phyloP scores from a whole-genome alignment of 1,140 invertebrate genomes.

The Drosophila bocki region DNA sequence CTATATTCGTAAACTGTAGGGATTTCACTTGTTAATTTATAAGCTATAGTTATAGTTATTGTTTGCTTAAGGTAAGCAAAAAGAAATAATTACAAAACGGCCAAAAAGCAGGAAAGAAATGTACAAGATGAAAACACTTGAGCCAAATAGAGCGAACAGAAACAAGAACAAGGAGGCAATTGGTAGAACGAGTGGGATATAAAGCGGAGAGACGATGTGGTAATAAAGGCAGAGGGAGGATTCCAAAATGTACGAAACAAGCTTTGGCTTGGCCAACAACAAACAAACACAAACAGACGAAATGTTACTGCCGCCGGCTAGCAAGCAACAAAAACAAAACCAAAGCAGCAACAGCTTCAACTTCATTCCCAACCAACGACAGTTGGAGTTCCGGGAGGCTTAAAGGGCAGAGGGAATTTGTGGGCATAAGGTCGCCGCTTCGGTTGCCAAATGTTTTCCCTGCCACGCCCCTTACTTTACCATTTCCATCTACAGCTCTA shows the following conservation, averaged over 20 bases:
- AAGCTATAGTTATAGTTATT: background rate
- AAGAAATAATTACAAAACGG: constrained; percentile 20
- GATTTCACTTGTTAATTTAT: background rate
- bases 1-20: background rate
- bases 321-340: constrained; percentile 16
- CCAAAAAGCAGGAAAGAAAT: constrained; percentile 7
- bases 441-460: constrained; percentile 52
- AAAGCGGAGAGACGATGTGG: background rate
- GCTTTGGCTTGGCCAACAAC: constrained; percentile 44
- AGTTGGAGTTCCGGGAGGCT: constrained; percentile 8
- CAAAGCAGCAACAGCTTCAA: constrained; percentile 34
- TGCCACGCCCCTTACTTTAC: constrained; percentile 13
- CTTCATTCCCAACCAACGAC: constrained; percentile 34
- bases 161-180: constrained; percentile 36
- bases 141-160: constrained; percentile 44
- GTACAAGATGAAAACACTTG: constrained; percentile 43
- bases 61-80: background rate
- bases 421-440: constrained; percentile 47
- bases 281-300: constrained; percentile 44
- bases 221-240: constrained; percentile 3
- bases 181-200: constrained; percentile 11
- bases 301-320: constrained; percentile 50
- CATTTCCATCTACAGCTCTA: constrained; percentile 8
- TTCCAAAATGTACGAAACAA: constrained; percentile 44
- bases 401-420: constrained; percentile 33